A percentile compares a stretch with the other conserved stretches of the same genome.
Evolutionary conservation across 92 coral and sea anemone species (phyloP).

Genomic region (Anthopleura xanthogrammica): DNA sequence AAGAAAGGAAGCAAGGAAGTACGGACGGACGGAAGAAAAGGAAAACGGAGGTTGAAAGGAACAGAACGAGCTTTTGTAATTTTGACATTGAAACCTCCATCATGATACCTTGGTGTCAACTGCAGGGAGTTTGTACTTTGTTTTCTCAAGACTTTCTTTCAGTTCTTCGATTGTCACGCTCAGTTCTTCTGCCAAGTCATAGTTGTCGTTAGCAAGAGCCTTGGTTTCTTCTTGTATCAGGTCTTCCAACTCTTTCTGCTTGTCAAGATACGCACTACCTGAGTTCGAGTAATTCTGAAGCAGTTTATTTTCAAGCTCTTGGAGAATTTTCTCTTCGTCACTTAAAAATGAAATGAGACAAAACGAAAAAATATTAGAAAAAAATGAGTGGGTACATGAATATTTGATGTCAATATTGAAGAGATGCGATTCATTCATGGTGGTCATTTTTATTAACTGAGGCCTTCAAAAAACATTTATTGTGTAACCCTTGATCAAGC

Average conservation of each 20-base stretch:
- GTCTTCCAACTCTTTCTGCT: constrained; percentile 50
- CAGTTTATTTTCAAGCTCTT: constrained; percentile 38
- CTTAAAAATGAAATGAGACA: constrained; percentile 16
- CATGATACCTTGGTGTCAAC: constrained; percentile 64
- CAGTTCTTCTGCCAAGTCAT: constrained; percentile 86
- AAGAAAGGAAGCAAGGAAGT: too few relatives aligned
- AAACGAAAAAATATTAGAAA: not conserved
- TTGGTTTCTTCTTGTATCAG: constrained; percentile 62
- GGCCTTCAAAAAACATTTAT: too few relatives aligned
- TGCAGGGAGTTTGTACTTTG: constrained; percentile 57
- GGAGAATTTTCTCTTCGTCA: constrained; percentile 36
- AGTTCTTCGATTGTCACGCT: constrained; percentile 68
- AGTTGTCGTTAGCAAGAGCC: constrained; percentile 81
- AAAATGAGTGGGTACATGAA: not conserved
- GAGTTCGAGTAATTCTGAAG: constrained; percentile 45
- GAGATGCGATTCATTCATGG: not conserved
- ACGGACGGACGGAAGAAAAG: too few relatives aligned
- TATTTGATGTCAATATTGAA: not conserved
- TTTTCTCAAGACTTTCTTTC: constrained; percentile 41
- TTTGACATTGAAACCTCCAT: not conserved
- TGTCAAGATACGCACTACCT: constrained; percentile 16
- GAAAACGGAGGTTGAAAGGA: too few relatives aligned
- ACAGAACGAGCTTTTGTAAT: too few relatives aligned
- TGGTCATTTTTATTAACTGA: too few relatives aligned
- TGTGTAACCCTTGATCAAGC: too few relatives aligned